Evolutionary conservation across 2,113 vertebrate species (phyloP).

Genomic region (Daubentonia madagascariensis): DNA sequence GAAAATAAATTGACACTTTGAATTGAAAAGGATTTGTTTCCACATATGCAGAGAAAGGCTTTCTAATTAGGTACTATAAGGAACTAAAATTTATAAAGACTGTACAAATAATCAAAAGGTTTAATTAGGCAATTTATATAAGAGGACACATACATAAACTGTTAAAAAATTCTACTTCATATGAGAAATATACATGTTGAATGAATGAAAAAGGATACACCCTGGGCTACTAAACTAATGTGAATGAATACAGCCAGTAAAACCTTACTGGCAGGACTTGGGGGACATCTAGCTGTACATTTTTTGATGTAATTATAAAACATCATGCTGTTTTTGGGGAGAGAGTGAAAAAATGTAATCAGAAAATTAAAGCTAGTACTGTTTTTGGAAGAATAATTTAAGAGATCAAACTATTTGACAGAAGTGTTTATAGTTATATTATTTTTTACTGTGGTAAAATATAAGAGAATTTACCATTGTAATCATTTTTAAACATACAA

Average conservation of each 20-base stretch:
- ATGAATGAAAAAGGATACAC: not conserved
- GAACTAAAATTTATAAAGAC: conserved; percentile 3
- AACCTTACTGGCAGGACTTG: not conserved
- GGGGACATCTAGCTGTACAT: not conserved
- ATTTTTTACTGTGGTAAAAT: conserved; percentile 6
- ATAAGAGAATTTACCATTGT: not conserved
- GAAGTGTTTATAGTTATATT: not conserved
- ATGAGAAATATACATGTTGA: not conserved
- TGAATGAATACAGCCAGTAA: conserved; percentile 7
- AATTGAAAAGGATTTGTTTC: conserved; percentile 21
- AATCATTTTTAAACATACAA: not conserved
- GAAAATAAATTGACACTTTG: conserved; percentile 4
- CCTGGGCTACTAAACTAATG: not conserved
- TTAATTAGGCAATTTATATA: not conserved
- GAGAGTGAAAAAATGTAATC: not conserved
- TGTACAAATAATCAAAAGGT: not conserved
- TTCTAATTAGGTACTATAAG: not conserved
- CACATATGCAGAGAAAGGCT: not conserved
- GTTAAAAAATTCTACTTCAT: not conserved
- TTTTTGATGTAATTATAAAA: conserved; percentile 20
- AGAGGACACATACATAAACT: not conserved
- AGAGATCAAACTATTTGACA: not conserved
- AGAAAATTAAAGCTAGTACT: conserved; percentile 16
- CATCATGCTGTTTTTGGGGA: not conserved
- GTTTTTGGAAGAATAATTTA: not conserved